Evolutionary conservation across 2,797 vertebrate genomes (phyloP), one percentile per base, ranked within the genome.

Genomic region (Luscinia megarhynchos): DNA sequence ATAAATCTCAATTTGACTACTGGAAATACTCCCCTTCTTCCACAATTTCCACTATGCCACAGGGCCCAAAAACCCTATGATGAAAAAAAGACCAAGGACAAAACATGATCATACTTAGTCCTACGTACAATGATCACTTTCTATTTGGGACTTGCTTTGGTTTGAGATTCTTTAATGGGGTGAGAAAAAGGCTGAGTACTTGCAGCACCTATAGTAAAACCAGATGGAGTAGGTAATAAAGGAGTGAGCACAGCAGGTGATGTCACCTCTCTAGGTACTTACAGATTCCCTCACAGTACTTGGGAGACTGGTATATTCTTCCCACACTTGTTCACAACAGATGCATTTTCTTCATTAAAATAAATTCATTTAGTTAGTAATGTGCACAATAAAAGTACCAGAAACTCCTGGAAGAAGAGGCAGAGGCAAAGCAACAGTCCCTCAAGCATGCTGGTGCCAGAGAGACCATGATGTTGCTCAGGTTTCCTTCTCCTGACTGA

Each of bases 241-340:
- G 3, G 6, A 48, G 4, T 7, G 7, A 61, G 15, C 2, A 13
- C 7, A 51, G 50, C 12, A 73, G 26, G 8, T 3, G 1, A 32
- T 26, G 4, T 21, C 11, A 32, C 1, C 17, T 55, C 12, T 59
- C 9, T 24, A 46, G 22, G 26, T n/a, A 46, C 2, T 30, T 79
- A 54, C 5, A 62, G 8, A 36, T 55, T 69, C 30, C 27, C 50
- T 74, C 50, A 54, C 1, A 22, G 6, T 40, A 11, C 6, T 10
- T 14, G 15, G 21, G 12, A 57, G 22, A 53, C 9, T 77, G 6
- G 29, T 75, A 45, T 21, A 68, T 34, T 61, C 8, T 82, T 82
- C 8, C 21, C 12, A 10, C 21, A 75, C 16, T 54, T 69, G 4
- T 62, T 82, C 32, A 27, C 8, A 30, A 41, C 11, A 55, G 9